A percentile compares a stretch with the other conserved stretches of the same genome.
These are phyloP conservation scores for Ennomos erosarius DNA, from an alignment of 2,888 invertebrate genomes.

Conservation along the genomic window DNA sequence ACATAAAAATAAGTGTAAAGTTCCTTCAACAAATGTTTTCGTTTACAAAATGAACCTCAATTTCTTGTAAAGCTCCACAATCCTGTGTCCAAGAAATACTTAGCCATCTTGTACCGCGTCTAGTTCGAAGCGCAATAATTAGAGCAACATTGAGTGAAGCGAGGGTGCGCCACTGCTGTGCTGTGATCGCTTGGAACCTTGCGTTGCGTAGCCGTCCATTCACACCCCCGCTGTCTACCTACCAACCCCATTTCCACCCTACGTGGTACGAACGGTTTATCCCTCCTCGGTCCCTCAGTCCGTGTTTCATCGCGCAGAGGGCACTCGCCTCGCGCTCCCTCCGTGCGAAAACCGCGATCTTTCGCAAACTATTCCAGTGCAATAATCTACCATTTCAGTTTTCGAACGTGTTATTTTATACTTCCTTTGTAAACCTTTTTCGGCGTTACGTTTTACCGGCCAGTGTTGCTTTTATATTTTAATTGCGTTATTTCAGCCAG, in stretches of 20 bases:
- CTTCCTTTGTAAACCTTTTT: slow-evolving; percentile 41
- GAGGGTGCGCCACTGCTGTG: slow-evolving; percentile 40
- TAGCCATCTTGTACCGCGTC: neutral
- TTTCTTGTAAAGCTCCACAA: too few species aligned
- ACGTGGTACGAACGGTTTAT: slow-evolving; percentile 50
- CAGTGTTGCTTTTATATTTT: slow-evolving; percentile 50
- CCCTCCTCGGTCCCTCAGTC: slow-evolving; percentile 57
- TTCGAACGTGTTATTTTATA: slow-evolving; percentile 49
- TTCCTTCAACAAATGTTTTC: neutral
- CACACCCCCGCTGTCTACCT: slow-evolving; percentile 51
- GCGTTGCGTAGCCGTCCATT: slow-evolving; percentile 58
- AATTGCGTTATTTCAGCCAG: slow-evolving; percentile 50
- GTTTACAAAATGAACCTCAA: too few species aligned
- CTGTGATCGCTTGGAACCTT: slow-evolving; percentile 33
- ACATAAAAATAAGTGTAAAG: neutral
- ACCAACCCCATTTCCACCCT: slow-evolving; percentile 59
- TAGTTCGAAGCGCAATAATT: slow-evolving; percentile 58
- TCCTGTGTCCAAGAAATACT: neutral
- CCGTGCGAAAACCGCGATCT: slow-evolving; percentile 64
- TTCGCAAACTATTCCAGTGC: slow-evolving; percentile 49
- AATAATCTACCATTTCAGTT: slow-evolving; percentile 35
- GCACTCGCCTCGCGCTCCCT: slow-evolving; percentile 47
- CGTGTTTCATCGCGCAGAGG: slow-evolving; percentile 54
- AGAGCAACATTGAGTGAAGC: slow-evolving; percentile 47
- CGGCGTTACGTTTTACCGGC: slow-evolving; percentile 15